These are phyloP conservation scores for Clarias batrachus DNA, from an alignment of 2,113 vertebrate species.

Conservation along the genomic window DNA sequence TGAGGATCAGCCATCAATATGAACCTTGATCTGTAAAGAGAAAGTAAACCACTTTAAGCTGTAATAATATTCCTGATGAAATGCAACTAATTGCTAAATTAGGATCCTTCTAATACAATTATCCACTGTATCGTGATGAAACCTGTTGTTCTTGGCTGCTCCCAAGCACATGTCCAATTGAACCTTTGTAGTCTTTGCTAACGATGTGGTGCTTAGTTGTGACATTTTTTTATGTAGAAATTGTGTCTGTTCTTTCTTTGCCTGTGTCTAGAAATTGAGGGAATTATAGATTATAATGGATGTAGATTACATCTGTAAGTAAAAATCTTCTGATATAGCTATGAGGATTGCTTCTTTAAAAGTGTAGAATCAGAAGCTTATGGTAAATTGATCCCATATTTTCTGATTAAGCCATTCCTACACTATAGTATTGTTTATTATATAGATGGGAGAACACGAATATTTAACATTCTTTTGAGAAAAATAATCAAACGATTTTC, in stretches of 20 bases:
- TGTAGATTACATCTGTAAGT: not conserved
- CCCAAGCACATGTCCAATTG: constrained; percentile 55
- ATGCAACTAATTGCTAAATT: constrained; percentile 57
- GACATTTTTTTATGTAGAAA: constrained; percentile 68
- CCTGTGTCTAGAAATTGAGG: too few species aligned
- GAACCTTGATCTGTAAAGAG: constrained; percentile 41
- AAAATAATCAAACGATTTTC: not conserved
- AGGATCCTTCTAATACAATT: constrained; percentile 50
- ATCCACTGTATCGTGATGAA: constrained; percentile 58
- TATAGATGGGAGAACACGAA: not conserved
- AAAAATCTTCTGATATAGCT: not conserved
- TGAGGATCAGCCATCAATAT: constrained; percentile 68
- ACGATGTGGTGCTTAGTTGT: constrained; percentile 69
- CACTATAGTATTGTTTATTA: not conserved
- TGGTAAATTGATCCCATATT: not conserved
- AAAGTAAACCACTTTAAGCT: constrained; percentile 34
- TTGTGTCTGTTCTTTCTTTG: constrained; percentile 65
- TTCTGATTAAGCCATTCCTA: not conserved
- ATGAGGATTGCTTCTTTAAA: not conserved
- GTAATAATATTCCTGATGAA: constrained; percentile 61
- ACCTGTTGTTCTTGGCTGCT: constrained; percentile 66
- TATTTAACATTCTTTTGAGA: not conserved
- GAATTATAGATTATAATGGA: too few species aligned
- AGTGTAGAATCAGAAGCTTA: not conserved
- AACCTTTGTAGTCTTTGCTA: constrained; percentile 29